These are phyloP conservation scores for Salvator merianae DNA, from an alignment of 2,113 vertebrate species.

Conservation along the genomic window DNA sequence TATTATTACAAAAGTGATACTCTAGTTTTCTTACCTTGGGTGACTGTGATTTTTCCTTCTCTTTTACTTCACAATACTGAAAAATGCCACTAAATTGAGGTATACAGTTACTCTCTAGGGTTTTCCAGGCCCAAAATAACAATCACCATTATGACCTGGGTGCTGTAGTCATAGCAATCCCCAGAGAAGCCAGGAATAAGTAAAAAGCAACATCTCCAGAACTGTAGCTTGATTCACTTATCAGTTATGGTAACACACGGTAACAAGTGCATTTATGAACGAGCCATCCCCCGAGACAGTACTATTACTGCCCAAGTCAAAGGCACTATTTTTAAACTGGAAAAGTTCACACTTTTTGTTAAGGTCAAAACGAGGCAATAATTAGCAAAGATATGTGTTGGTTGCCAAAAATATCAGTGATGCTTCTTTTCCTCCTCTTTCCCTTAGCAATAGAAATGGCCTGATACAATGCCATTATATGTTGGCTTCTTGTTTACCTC, in stretches of 20 bases:
- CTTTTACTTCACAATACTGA: neutral
- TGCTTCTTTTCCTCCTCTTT: neutral
- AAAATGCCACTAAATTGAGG: neutral
- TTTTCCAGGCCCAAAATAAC: neutral
- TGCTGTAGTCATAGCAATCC: too few species aligned
- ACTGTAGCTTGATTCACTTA: neutral
- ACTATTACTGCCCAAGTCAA: neutral
- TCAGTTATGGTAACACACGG: neutral
- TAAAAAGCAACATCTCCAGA: neutral
- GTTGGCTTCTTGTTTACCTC: too few species aligned
- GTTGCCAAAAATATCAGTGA: neutral
- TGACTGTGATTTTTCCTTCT: neutral
- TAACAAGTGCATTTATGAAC: neutral
- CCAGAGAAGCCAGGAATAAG: neutral
- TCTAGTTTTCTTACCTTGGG: constrained; percentile 44
- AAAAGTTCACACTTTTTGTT: neutral
- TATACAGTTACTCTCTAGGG: too few species aligned
- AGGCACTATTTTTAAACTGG: neutral
- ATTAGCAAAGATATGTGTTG: neutral
- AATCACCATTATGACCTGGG: neutral
- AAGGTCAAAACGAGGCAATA: neutral
- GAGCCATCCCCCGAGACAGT: neutral
- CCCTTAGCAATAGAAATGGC: neutral
- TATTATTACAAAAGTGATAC: constrained; percentile 53
- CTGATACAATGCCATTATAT: too few species aligned